Evolutionary conservation across 2,888 invertebrate species (phyloP).

Genomic region (Macrophya annulata): DNA sequence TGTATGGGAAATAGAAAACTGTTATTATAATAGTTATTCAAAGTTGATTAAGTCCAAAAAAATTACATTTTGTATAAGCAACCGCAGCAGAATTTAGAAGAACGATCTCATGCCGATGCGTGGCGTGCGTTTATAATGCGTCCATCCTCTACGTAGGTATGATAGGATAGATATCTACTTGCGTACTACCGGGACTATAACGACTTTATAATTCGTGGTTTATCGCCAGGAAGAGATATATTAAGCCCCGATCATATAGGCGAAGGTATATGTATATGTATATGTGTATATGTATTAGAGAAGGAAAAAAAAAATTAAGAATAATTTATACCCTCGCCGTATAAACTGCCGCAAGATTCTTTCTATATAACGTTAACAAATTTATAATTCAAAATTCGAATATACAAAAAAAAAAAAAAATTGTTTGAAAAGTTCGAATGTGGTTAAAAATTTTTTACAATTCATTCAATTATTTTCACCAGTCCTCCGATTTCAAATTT

Average conservation of each 20-base stretch:
- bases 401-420: background rate
- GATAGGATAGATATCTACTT: background rate
- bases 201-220: slow-evolving; percentile 57
- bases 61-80: background rate
- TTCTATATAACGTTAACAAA: background rate
- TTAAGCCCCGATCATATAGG: slow-evolving; percentile 45
- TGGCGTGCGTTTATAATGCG: slow-evolving; percentile 26
- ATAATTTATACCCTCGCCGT: background rate
- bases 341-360: background rate
- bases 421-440: too few relatives aligned
- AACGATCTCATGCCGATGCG: background rate
- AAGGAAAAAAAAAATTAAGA: slow-evolving; percentile 1
- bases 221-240: slow-evolving; percentile 57
- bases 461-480: too few relatives aligned
- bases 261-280: background rate
- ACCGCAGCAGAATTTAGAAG: slow-evolving; percentile 18
- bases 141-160: background rate
- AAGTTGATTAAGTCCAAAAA: background rate
- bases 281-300: background rate
- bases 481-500: too few relatives aligned
- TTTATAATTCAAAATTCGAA: background rate
- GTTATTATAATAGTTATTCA: background rate
- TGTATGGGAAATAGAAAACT: background rate
- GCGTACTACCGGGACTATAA: slow-evolving; percentile 21
- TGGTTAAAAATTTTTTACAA: too few relatives aligned